These are phyloP conservation scores for Leptinotarsa peninsularis DNA, from an alignment of 2,888 invertebrate genomes.

Conservation along the genomic window DNA sequence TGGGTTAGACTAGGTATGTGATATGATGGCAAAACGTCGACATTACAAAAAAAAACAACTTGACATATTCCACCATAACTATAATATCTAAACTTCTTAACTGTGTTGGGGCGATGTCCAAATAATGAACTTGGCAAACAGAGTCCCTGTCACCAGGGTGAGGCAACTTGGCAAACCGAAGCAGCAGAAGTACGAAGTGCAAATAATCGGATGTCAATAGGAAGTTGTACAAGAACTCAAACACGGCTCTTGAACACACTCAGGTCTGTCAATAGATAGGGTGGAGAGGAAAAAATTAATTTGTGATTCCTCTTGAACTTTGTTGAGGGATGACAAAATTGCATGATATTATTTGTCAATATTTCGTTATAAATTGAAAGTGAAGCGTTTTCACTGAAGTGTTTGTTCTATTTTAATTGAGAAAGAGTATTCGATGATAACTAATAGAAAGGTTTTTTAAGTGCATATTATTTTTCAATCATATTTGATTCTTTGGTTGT, in stretches of 20 bases:
- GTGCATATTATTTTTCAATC: no score
- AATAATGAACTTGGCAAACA: conserved; percentile 7
- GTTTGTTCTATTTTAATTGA: no score
- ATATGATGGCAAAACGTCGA: no score
- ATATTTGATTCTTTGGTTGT: no score
- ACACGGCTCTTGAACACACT: conserved; percentile 42
- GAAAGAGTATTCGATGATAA: no score
- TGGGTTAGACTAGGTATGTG: no score
- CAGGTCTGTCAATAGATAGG: conserved; percentile 42
- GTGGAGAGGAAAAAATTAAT: conserved; percentile 37
- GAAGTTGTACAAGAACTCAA: conserved; percentile 49
- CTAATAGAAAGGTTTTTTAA: no score
- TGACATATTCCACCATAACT: no score
- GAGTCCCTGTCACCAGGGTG: background rate
- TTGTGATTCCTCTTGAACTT: conserved; percentile 28
- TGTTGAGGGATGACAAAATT: background rate
- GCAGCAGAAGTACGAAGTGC: conserved; percentile 45
- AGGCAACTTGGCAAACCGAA: conserved; percentile 11
- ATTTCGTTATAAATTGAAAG: background rate
- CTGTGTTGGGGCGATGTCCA: background rate
- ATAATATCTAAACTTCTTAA: background rate
- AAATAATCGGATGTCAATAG: conserved; percentile 55
- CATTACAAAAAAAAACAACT: no score
- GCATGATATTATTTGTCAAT: background rate
- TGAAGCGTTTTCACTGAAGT: background rate